Conservation (phyloP, 1,140 invertebrate genomes). For the Notospermus geniculatus region DNA sequence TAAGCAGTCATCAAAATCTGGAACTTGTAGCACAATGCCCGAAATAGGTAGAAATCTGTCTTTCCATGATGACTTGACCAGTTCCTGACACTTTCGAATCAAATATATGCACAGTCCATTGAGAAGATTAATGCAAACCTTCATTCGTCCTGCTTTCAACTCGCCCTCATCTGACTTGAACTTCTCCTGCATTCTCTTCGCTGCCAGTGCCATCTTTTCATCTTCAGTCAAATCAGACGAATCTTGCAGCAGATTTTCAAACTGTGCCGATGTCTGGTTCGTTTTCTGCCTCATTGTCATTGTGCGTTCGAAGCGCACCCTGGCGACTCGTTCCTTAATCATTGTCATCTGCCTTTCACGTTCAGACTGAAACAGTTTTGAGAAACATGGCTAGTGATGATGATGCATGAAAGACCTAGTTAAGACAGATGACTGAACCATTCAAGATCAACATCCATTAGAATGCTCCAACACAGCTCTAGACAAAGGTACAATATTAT, state of each 20-base stretch:
- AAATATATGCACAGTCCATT: neutral
- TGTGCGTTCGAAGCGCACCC: slow-evolving; percentile 28
- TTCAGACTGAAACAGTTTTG: slow-evolving; percentile 30
- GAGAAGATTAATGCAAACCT: neutral
- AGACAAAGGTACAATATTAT: too few species aligned
- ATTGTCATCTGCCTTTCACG: slow-evolving; percentile 28
- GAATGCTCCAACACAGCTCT: too few species aligned
- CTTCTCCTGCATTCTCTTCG: slow-evolving; percentile 18
- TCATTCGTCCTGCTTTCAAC: neutral
- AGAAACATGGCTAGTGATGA: too few species aligned
- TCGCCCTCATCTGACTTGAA: slow-evolving; percentile 11
- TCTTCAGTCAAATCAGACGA: slow-evolving; percentile 9
- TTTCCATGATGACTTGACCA: too few species aligned
- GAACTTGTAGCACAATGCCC: too few species aligned
- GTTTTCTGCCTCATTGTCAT: slow-evolving; percentile 12
- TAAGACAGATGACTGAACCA: too few species aligned
- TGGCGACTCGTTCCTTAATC: slow-evolving; percentile 28
- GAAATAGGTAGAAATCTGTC: too few species aligned
- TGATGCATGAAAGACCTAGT: too few species aligned
- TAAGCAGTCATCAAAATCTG: too few species aligned
- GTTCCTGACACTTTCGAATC: too few species aligned
- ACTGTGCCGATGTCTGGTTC: neutral
- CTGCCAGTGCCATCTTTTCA: slow-evolving; percentile 19
- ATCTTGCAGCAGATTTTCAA: slow-evolving; percentile 11
- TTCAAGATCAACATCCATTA: too few species aligned